A percentile compares a stretch with the other conserved stretches of the same genome.
Conservation (phyloP, 2,113 vertebrate species). For the Jaculus jaculus region DNA sequence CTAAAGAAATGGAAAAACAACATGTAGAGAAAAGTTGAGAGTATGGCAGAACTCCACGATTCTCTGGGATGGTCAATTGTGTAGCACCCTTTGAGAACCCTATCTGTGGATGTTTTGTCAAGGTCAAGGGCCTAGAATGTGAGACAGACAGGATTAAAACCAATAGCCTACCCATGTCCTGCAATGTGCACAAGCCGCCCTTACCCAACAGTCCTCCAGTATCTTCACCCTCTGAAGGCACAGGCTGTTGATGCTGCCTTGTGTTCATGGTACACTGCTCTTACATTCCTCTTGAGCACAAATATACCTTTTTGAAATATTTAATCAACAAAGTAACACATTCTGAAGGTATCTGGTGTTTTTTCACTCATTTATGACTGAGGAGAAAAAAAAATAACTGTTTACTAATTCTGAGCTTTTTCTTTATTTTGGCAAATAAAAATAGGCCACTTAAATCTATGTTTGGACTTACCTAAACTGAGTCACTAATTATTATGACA, state of each 20-base stretch:
- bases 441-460: neutral
- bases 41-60: neutral
- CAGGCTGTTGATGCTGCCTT: neutral
- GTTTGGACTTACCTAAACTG: neutral
- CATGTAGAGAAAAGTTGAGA: neutral
- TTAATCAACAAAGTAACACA: neutral
- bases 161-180: neutral
- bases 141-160: neutral
- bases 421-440: neutral
- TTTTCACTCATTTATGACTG: neutral
- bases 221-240: neutral
- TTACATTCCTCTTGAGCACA: neutral
- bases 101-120: neutral
- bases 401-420: neutral
- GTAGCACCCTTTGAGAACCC: constrained; percentile 2
- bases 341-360: neutral
- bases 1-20: neutral
- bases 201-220: neutral
- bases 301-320: neutral
- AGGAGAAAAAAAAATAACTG: neutral
- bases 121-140: neutral
- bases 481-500: neutral
- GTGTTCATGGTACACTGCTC: neutral
- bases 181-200: neutral
- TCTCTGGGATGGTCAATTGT: neutral